phyloP scores from a whole-genome alignment of 2,888 invertebrate genomes.

The Megalurothrips usitatus region DNA sequence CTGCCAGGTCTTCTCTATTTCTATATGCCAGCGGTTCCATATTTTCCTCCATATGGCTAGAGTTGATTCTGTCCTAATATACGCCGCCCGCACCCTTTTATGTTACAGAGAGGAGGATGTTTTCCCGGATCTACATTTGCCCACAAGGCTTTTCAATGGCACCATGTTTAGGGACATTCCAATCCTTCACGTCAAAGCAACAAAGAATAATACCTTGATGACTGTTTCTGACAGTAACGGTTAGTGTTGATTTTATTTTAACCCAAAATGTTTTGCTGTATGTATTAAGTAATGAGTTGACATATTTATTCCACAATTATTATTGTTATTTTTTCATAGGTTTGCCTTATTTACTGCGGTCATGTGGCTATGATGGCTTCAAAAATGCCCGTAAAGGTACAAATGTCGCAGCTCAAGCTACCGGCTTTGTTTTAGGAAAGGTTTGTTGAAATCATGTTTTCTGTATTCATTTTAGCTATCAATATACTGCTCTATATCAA shows the following conservation, averaged over 20 bases:
- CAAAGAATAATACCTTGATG: constrained; percentile 85
- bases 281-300: background rate
- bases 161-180: constrained; percentile 74
- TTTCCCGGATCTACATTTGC: constrained; percentile 71
- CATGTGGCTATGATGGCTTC: constrained; percentile 89
- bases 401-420: constrained; percentile 93
- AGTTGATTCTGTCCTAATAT: background rate
- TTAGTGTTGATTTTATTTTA: constrained; percentile 27
- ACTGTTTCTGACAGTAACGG: constrained; percentile 67
- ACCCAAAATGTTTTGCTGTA: background rate
- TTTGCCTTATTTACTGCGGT: constrained; percentile 56
- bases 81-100: constrained; percentile 29
- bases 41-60: background rate
- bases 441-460: constrained; percentile 51
- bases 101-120: constrained; percentile 59
- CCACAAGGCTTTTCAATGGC: constrained; percentile 68
- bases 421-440: constrained; percentile 72
- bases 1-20: background rate
- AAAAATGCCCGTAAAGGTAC: constrained; percentile 94
- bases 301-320: background rate
- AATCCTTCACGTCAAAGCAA: constrained; percentile 74
- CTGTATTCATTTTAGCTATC: constrained; percentile 27
- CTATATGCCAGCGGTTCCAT: background rate
- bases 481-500: background rate
- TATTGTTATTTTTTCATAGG: constrained; percentile 46